A percentile compares a stretch with the other conserved stretches of the same genome.
phyloP scores from a whole-genome alignment of 2,113 vertebrate species.

The Fregetta grallaria region DNA sequence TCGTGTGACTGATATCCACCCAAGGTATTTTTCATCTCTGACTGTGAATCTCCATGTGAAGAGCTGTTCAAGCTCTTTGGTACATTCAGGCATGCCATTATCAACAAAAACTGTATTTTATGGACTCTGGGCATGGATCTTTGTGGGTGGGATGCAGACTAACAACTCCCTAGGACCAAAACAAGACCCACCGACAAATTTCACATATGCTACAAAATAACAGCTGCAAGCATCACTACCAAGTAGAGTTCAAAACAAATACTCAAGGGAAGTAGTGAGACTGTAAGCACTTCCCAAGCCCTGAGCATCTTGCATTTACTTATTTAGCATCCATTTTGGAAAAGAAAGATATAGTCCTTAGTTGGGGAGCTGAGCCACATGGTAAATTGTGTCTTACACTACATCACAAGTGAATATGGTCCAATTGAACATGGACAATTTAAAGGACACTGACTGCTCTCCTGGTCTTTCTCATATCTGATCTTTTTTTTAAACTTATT shows the following conservation, averaged over 20 bases:
- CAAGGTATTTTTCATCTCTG: not conserved
- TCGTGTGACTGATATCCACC: not conserved
- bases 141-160: not conserved
- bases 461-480: not conserved
- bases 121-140: not conserved
- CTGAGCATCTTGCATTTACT: not conserved
- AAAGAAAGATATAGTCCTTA: not conserved
- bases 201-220: not conserved
- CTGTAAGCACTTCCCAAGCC: not conserved
- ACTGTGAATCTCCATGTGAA: not conserved
- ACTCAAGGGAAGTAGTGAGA: not conserved
- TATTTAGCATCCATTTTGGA: not conserved
- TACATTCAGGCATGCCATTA: not conserved
- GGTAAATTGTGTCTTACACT: not conserved
- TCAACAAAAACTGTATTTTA: not conserved
- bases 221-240: not conserved
- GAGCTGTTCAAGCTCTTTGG: not conserved
- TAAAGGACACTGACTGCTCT: not conserved
- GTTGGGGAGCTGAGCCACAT: not conserved
- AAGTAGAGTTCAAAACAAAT: not conserved
- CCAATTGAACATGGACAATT: not conserved
- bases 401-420: not conserved
- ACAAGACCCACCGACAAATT: not conserved
- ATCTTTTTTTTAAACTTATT: not conserved
- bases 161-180: not conserved